Conservation (phyloP, 2,113 vertebrate genomes). For the Chloropsis cyanopogon region DNA sequence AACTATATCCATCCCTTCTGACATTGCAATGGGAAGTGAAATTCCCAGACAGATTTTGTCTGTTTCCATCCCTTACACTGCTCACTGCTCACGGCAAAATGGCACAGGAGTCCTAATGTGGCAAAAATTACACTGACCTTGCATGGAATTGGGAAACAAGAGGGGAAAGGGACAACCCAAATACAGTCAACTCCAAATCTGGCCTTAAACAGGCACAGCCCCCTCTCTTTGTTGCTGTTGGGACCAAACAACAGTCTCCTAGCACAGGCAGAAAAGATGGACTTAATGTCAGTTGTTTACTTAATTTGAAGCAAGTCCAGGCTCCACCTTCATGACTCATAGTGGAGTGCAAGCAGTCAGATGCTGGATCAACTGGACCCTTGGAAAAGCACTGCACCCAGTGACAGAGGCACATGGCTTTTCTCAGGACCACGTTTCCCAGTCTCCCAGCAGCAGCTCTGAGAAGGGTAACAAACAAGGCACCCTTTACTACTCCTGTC, state of each 20-base stretch:
- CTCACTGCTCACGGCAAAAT: not conserved
- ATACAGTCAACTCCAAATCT: not conserved
- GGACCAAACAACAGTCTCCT: not conserved
- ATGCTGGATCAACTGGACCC: not conserved
- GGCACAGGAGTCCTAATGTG: not conserved
- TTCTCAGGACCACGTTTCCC: not conserved
- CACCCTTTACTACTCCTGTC: too few species aligned
- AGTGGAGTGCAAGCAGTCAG: not conserved
- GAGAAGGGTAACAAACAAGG: too few species aligned
- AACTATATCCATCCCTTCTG: not conserved
- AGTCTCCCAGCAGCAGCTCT: not conserved
- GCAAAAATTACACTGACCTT: not conserved
- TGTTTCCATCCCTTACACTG: not conserved
- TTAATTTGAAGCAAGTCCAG: not conserved
- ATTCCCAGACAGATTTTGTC: not conserved
- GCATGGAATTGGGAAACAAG: not conserved
- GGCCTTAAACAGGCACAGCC: not conserved
- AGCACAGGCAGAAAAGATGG: not conserved
- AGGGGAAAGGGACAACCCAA: not conserved
- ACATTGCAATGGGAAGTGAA: not conserved
- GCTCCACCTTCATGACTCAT: not conserved
- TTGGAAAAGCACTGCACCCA: not conserved
- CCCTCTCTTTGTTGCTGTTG: not conserved
- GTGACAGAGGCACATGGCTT: not conserved
- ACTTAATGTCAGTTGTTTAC: not conserved